phyloP scores from a whole-genome alignment of 2,888 invertebrate genomes.

The Kuschelorhynchus macadamiae region DNA sequence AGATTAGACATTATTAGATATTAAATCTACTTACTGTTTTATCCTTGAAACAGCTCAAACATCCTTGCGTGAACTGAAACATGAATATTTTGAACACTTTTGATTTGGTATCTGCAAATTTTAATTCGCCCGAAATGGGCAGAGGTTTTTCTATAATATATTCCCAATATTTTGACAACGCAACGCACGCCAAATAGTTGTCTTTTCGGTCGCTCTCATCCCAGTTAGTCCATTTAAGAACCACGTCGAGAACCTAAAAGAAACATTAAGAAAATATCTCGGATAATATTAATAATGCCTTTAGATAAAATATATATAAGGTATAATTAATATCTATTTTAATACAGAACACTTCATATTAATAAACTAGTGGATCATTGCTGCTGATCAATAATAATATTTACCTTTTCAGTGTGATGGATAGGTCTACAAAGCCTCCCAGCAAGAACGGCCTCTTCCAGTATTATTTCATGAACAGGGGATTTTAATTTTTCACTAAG shows the following conservation, averaged over 20 bases:
- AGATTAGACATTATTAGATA: too few species aligned
- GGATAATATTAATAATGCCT: background rate
- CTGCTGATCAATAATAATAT: too few species aligned
- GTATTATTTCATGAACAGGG: conserved; percentile 78
- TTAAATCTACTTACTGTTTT: conserved; percentile 71
- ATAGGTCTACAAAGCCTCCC: conserved; percentile 82
- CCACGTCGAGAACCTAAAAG: conserved; percentile 73
- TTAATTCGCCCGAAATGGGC: conserved; percentile 80
- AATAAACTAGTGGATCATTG: too few species aligned
- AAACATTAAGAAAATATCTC: too few species aligned
- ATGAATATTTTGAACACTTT: conserved; percentile 83
- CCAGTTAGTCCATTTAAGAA: conserved; percentile 91
- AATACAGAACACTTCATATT: too few species aligned
- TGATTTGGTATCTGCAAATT: conserved; percentile 81
- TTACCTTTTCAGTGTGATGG: conserved; percentile 80
- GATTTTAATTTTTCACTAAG: conserved; percentile 76
- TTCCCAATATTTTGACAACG: conserved; percentile 65
- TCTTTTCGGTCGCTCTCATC: conserved; percentile 87
- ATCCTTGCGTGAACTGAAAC: conserved; percentile 86
- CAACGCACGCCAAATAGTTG: conserved; percentile 80
- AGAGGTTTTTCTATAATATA: conserved; percentile 66
- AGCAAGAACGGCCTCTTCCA: conserved; percentile 86
- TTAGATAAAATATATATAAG: too few species aligned
- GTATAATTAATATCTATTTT: too few species aligned
- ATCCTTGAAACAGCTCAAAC: conserved; percentile 84